Percentiles rank a stretch among this genome's conserved stretches.
phyloP scores from a whole-genome alignment of 2,113 vertebrate species.

The Echinops telfairi region DNA sequence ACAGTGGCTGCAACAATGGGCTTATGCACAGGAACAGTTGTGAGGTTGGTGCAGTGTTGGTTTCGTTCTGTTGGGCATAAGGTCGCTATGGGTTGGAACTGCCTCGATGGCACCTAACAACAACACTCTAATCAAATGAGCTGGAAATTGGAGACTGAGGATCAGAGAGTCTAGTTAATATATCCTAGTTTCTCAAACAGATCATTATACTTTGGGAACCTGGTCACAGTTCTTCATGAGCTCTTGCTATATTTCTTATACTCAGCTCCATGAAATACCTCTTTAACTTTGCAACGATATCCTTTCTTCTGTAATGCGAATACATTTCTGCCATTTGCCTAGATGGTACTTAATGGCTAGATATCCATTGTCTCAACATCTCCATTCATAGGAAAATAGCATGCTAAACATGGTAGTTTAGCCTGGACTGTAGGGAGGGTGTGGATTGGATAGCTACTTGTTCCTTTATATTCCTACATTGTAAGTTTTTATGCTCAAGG shows the following conservation, averaged over 20 bases:
- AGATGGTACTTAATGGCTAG: neutral
- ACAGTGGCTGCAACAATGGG: too few relatives aligned
- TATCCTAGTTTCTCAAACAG: neutral
- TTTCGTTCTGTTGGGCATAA: too few relatives aligned
- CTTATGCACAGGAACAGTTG: too few relatives aligned
- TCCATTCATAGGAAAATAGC: neutral
- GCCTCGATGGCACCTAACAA: too few relatives aligned
- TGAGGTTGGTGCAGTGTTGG: too few relatives aligned
- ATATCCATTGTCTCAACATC: neutral
- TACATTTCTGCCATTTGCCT: neutral
- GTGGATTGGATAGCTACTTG: neutral
- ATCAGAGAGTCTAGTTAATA: neutral
- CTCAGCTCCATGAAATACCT: neutral
- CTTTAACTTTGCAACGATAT: neutral
- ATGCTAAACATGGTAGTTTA: neutral
- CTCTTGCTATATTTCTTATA: neutral
- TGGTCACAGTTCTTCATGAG: neutral
- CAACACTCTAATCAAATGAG: neutral
- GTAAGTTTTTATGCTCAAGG: neutral
- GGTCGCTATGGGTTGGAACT: too few relatives aligned
- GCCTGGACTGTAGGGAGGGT: neutral
- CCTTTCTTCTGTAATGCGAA: neutral
- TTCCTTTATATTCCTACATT: neutral
- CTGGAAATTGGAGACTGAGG: neutral
- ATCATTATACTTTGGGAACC: neutral